Conservation (phyloP, 1,140 invertebrate genomes). For the Trypoxylus dichotomus region DNA sequence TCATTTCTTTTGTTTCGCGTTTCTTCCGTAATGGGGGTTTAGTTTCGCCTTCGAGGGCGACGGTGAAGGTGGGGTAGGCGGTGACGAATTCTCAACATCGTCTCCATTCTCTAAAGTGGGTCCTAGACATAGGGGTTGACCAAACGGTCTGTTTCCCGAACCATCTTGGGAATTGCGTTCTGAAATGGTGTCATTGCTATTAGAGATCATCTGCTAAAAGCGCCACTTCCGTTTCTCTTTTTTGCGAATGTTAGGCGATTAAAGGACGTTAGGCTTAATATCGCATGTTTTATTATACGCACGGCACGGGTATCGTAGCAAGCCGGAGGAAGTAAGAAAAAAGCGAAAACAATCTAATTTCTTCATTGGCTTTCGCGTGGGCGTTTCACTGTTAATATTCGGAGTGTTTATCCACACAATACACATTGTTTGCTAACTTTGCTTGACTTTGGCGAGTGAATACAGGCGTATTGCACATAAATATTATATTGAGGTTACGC, state of each 20-base stretch:
- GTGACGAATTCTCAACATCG: slow-evolving; percentile 49
- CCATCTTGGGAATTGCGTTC: slow-evolving; percentile 56
- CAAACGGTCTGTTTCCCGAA: slow-evolving; percentile 71
- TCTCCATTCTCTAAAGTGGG: slow-evolving; percentile 57
- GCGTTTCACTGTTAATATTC: too few species aligned
- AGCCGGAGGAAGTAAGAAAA: too few species aligned
- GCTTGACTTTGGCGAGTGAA: too few species aligned
- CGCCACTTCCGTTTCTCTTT: background rate
- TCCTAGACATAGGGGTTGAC: slow-evolving; percentile 69
- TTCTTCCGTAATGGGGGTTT: slow-evolving; percentile 38
- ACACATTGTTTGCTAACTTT: too few species aligned
- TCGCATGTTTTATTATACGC: background rate
- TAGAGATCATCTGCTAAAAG: background rate
- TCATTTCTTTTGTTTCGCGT: slow-evolving; percentile 45
- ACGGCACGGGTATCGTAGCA: too few species aligned
- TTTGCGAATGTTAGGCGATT: background rate
- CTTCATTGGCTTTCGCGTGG: too few species aligned
- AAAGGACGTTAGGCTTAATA: background rate
- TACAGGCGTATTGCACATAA: too few species aligned
- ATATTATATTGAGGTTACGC: background rate
- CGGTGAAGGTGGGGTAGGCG: slow-evolving; percentile 53
- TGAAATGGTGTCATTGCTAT: slow-evolving; percentile 40
- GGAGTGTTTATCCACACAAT: too few species aligned
- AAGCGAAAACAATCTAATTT: too few species aligned
- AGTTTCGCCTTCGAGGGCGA: slow-evolving; percentile 47